Percentiles rank a stretch among this genome's conserved stretches.
Evolutionary conservation across 2,888 invertebrate genomes (phyloP).

Genomic region (Xestia rhomboidea): DNA sequence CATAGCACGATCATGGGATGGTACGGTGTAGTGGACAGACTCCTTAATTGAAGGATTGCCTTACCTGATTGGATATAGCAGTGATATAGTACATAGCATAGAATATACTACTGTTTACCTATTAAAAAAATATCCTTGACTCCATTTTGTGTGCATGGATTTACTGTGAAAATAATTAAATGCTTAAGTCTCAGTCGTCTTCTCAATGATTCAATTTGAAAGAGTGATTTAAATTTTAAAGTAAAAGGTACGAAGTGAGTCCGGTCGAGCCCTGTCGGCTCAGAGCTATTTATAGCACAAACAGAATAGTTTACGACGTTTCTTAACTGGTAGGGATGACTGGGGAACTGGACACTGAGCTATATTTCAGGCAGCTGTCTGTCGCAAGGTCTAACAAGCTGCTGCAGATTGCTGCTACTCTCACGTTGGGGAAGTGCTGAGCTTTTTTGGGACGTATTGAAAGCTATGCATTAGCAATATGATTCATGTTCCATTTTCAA

Average conservation of each 20-base stretch:
- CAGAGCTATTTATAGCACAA: constrained; percentile 30
- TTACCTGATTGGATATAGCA: constrained; percentile 12
- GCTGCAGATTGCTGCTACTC: constrained; percentile 8
- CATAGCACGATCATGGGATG: background rate
- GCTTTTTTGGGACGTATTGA: background rate
- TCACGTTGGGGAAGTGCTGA: no score
- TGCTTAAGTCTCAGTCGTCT: constrained; percentile 6
- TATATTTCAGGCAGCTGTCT: constrained; percentile 15
- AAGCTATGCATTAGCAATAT: background rate
- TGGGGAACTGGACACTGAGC: background rate
- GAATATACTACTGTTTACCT: background rate
- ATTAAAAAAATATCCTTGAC: background rate
- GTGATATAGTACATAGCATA: no score
- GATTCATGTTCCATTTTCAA: background rate
- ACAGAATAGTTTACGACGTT: constrained; percentile 21
- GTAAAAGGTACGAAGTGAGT: background rate
- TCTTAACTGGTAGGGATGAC: background rate
- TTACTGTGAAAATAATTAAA: background rate
- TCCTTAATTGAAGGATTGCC: constrained; percentile 16
- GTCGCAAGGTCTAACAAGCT: background rate
- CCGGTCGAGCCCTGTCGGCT: background rate
- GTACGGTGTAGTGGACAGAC: background rate
- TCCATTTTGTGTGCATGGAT: background rate
- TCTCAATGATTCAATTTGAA: background rate
- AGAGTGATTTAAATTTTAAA: constrained; percentile 12